Percentiles rank a stretch among this genome's conserved stretches.
Conservation (phyloP, 2,888 invertebrate genomes). For the Perithous albicinctus region DNA sequence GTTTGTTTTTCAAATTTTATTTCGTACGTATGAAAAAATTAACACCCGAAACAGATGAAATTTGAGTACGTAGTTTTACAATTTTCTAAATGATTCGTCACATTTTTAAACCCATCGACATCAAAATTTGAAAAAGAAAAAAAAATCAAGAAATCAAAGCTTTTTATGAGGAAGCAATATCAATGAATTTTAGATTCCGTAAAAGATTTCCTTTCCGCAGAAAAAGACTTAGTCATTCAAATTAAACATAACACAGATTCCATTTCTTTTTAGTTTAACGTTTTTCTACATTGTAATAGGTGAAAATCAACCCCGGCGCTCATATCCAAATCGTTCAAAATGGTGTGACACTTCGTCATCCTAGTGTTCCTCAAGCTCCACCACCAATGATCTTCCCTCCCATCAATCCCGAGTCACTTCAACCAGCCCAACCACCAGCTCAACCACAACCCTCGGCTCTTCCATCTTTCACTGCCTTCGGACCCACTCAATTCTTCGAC, state of each 20-base stretch:
- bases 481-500: conserved; percentile 72
- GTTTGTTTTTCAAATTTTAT: no score
- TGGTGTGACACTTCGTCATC: conserved; percentile 81
- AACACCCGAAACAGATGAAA: no score
- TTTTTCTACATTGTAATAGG: conserved; percentile 68
- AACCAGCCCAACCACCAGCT: conserved; percentile 55
- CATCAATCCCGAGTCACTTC: conserved; percentile 69
- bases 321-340: conserved; percentile 78
- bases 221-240: neutral
- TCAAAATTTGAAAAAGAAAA: no score
- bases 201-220: neutral
- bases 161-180: no score
- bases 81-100: no score
- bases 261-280: neutral
- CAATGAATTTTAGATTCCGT: neutral
- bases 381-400: conserved; percentile 78
- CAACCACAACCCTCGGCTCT: conserved; percentile 61
- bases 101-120: no score
- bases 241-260: neutral
- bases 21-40: no score
- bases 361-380: conserved; percentile 74
- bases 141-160: no score
- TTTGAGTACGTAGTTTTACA: no score
- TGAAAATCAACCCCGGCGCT: conserved; percentile 81
- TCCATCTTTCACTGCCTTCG: conserved; percentile 57